phyloP scores from a whole-genome alignment of 2,113 vertebrate species.

The Myiozetetes cayanensis region DNA sequence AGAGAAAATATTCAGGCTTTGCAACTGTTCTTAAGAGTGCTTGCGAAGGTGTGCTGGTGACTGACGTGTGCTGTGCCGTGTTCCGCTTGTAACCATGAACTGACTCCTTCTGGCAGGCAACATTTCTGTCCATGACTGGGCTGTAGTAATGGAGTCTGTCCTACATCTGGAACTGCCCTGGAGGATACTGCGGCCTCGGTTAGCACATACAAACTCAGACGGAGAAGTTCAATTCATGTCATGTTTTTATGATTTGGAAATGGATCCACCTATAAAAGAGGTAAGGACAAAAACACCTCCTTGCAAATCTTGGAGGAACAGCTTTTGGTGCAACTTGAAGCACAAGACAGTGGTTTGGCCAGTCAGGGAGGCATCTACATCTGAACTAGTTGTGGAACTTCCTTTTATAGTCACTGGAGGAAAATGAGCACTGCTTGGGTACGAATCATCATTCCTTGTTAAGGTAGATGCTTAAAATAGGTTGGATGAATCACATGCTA shows the following conservation, averaged over 20 bases:
- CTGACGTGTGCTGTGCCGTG: background rate
- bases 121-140: constrained; percentile 86
- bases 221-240: constrained; percentile 86
- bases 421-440: constrained; percentile 5
- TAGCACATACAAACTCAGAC: constrained; percentile 72
- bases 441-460: constrained; percentile 10
- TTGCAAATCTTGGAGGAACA: background rate
- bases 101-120: constrained; percentile 72
- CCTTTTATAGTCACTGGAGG: constrained; percentile 37
- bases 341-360: background rate
- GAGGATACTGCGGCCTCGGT: constrained; percentile 82
- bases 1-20: background rate
- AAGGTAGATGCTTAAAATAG: constrained; percentile 61
- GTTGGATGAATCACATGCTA: constrained; percentile 46
- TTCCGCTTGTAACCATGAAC: background rate
- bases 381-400: background rate
- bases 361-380: background rate
- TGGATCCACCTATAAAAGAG: constrained; percentile 79
- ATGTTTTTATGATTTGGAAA: constrained; percentile 85
- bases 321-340: background rate
- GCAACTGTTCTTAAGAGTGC: background rate
- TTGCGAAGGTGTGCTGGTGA: background rate
- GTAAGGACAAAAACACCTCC: constrained; percentile 62
- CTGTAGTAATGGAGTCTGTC: constrained; percentile 80
- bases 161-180: constrained; percentile 90